Percentiles rank a stretch among this genome's conserved stretches.
phyloP scores from a whole-genome alignment of 2,888 invertebrate genomes.

The Hydrotaea cyrtoneurina region DNA sequence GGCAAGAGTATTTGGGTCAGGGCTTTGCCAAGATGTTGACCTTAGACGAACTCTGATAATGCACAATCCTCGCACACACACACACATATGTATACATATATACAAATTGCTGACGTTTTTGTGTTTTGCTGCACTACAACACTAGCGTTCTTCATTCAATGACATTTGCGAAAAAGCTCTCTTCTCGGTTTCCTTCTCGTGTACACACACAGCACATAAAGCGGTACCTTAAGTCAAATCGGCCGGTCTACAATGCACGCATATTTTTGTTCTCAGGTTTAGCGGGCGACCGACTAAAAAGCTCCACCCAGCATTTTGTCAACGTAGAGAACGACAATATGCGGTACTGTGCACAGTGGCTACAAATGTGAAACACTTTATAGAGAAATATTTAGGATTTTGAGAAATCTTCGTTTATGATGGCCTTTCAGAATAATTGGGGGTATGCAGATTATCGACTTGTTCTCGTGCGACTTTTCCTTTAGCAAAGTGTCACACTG shows the following conservation, averaged over 20 bases:
- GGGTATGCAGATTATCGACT: no score
- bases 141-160: slow-evolving; percentile 8
- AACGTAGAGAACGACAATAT: background rate
- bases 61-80: slow-evolving; percentile 2
- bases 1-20: slow-evolving; percentile 54
- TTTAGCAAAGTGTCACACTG: no score
- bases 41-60: slow-evolving; percentile 52
- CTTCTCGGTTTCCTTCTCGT: background rate
- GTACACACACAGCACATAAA: background rate
- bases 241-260: slow-evolving; percentile 17
- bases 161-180: slow-evolving; percentile 56
- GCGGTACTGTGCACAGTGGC: no score
- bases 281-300: slow-evolving; percentile 31
- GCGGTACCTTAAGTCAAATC: slow-evolving; percentile 45
- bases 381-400: no score
- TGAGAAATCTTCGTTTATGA: no score
- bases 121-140: background rate
- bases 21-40: slow-evolving; percentile 58
- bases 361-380: no score
- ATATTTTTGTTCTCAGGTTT: slow-evolving; percentile 8
- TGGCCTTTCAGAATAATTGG: no score
- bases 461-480: no score
- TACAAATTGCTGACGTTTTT: slow-evolving; percentile 63
- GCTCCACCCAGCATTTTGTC: slow-evolving; percentile 42
- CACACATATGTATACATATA: background rate